Conservation (phyloP, 2,888 invertebrate genomes). For the Sesia apiformis region DNA sequence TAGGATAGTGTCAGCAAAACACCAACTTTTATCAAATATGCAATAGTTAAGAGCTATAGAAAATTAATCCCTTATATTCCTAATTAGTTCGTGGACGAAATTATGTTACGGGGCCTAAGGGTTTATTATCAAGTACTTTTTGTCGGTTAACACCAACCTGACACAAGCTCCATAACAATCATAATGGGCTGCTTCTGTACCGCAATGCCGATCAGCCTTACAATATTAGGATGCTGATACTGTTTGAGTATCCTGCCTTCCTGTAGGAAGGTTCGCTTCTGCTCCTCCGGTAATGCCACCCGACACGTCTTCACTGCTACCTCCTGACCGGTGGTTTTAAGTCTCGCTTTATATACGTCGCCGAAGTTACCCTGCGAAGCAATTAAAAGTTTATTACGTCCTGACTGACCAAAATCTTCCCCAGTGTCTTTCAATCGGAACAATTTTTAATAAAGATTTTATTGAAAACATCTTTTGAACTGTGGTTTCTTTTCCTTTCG, state of each 20-base stretch:
- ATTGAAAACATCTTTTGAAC: no score
- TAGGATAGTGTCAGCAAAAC: no score
- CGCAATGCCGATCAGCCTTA: constrained; percentile 96
- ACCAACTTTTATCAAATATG: no score
- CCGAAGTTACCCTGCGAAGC: constrained; percentile 93
- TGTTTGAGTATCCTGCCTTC: constrained; percentile 97
- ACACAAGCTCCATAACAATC: constrained; percentile 99
- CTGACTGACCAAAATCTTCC: no score
- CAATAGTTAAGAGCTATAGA: no score
- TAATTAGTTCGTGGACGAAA: not conserved
- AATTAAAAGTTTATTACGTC: no score
- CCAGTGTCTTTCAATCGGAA: no score
- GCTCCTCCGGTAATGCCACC: constrained; percentile 94
- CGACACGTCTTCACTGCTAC: constrained; percentile 98
- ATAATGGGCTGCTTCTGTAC: constrained; percentile 98
- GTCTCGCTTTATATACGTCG: constrained; percentile 94
- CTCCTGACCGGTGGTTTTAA: constrained; percentile 87
- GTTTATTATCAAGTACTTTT: not conserved
- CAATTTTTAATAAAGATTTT: no score
- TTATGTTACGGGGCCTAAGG: not conserved
- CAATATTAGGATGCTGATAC: constrained; percentile 97
- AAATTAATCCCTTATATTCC: no score
- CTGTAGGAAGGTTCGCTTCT: constrained; percentile 94
- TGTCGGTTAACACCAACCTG: constrained; percentile 68
- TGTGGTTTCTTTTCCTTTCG: no score